phyloP scores from a whole-genome alignment of 2,797 vertebrate species.

The Cyclura pinguis region DNA sequence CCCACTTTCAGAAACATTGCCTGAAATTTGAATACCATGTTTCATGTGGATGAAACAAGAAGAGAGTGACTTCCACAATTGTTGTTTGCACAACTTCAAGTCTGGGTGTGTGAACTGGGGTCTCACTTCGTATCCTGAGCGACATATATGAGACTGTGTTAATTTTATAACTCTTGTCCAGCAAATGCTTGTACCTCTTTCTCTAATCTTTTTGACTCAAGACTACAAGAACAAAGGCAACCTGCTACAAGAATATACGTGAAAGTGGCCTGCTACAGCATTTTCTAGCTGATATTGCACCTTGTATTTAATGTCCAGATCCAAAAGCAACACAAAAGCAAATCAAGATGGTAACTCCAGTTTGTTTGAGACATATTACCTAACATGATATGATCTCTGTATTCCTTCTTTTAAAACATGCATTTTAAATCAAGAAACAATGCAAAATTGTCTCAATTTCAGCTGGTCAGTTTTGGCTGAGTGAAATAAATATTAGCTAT shows the following conservation, averaged over 20 bases:
- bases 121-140: neutral
- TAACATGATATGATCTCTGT: neutral
- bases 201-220: neutral
- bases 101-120: neutral
- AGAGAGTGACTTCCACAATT: neutral
- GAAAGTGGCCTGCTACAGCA: neutral
- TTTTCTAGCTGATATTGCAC: neutral
- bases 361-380: neutral
- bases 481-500: neutral
- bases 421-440: neutral
- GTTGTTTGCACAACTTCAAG: neutral
- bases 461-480: neutral
- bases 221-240: neutral
- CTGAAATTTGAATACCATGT: neutral
- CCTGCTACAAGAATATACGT: neutral
- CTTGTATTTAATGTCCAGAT: slow-evolving; percentile 38
- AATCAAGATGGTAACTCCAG: neutral
- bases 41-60: neutral
- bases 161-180: neutral
- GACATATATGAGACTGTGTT: neutral
- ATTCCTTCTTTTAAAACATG: neutral
- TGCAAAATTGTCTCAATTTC: neutral
- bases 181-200: neutral
- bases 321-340: slow-evolving; percentile 16
- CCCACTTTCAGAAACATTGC: neutral